These are phyloP conservation scores for Pheosia tremula DNA, from an alignment of 2,888 invertebrate genomes.

Conservation along the genomic window DNA sequence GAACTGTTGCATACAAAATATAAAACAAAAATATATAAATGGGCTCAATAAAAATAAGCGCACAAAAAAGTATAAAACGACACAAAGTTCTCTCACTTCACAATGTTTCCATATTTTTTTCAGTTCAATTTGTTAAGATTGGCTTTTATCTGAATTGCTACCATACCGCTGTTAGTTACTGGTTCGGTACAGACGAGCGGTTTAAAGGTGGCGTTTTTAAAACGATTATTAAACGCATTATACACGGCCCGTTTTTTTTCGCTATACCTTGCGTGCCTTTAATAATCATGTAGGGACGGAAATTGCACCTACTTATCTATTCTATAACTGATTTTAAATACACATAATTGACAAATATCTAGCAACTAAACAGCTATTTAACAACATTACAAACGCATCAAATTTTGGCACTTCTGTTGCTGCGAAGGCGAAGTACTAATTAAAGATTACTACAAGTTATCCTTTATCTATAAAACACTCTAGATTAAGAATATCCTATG, in stretches of 20 bases:
- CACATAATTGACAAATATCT: too few species aligned
- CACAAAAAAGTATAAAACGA: neutral
- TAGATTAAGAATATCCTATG: too few species aligned
- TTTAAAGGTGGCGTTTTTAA: neutral
- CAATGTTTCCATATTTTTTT: conserved; percentile 57
- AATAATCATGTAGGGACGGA: too few species aligned
- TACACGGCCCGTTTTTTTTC: neutral
- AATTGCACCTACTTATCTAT: too few species aligned
- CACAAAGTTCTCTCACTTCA: conserved; percentile 19
- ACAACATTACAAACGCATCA: too few species aligned
- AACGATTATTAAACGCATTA: neutral
- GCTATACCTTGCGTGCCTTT: neutral
- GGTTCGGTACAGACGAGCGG: conserved; percentile 44
- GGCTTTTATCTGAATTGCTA: conserved; percentile 81
- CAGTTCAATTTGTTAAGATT: conserved; percentile 77
- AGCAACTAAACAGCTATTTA: too few species aligned
- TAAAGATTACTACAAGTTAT: too few species aligned
- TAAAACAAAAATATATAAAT: conserved; percentile 17
- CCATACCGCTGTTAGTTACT: conserved; percentile 65
- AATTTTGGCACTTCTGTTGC: too few species aligned
- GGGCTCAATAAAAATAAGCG: conserved; percentile 23
- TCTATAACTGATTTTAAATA: too few species aligned
- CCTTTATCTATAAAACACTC: too few species aligned
- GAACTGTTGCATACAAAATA: neutral
- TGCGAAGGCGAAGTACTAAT: too few species aligned